Evolutionary conservation across 2,797 vertebrate genomes (phyloP).

Genomic region (Melanotaenia pygmaea): DNA sequence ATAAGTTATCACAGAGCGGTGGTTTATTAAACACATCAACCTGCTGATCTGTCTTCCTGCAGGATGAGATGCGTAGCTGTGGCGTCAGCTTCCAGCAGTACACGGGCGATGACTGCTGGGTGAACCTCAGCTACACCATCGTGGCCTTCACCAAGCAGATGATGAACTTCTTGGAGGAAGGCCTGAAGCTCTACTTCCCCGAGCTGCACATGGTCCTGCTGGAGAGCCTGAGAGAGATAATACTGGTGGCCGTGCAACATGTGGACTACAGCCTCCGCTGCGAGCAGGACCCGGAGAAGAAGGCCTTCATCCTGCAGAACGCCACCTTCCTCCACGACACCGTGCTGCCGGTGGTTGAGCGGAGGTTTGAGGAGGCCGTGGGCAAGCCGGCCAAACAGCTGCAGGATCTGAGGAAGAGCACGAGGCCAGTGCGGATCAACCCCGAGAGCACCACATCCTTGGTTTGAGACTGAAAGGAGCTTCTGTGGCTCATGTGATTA

Average conservation of each 20-base stretch:
- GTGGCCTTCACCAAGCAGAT: constrained; percentile 99
- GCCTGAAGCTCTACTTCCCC: constrained; percentile 94
- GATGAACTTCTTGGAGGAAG: constrained; percentile 97
- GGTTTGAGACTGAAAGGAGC: constrained; percentile 79
- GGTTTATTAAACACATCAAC: too few relatives aligned
- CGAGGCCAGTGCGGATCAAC: constrained; percentile 89
- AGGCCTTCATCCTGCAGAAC: constrained; percentile 93
- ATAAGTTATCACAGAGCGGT: too few relatives aligned
- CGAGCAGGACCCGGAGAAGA: constrained; percentile 96
- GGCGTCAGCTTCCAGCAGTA: constrained; percentile 93
- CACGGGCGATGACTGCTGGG: constrained; percentile 98
- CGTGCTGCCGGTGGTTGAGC: constrained; percentile 95
- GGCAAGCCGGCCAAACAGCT: constrained; percentile 98
- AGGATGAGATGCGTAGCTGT: constrained; percentile 93
- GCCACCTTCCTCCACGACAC: constrained; percentile 96
- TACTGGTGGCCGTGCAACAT: constrained; percentile 95
- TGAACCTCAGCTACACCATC: constrained; percentile 97
- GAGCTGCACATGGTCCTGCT: constrained; percentile 98
- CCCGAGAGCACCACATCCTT: constrained; percentile 96
- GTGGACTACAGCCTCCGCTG: constrained; percentile 98
- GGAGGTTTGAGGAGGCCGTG: constrained; percentile 93
- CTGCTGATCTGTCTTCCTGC: background rate
- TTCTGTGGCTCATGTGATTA: background rate
- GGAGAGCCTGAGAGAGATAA: constrained; percentile 95
- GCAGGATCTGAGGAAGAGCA: constrained; percentile 94